Evolutionary conservation across 2,888 invertebrate species (phyloP).

Genomic region (Hyalella azteca): DNA sequence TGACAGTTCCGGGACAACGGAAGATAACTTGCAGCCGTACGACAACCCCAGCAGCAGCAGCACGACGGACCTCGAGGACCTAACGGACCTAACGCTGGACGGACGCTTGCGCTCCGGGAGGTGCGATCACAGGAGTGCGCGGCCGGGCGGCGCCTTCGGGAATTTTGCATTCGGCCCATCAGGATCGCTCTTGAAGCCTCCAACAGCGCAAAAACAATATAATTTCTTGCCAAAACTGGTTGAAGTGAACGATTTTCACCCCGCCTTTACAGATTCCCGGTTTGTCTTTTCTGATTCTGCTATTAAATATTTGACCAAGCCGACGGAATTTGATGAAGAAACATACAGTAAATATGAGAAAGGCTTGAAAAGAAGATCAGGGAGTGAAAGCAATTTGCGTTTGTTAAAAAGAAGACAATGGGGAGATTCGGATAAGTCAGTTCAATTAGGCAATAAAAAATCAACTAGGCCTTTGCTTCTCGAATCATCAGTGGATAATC

Average conservation of each 20-base stretch:
- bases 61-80: conserved; percentile 16
- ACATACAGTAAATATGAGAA: background rate
- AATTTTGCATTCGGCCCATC: background rate
- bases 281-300: conserved; percentile 24
- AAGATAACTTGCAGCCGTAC: conserved; percentile 10
- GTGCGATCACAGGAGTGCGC: background rate
- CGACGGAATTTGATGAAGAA: background rate
- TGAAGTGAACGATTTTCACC: background rate
- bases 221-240: background rate
- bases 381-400: conserved; percentile 19
- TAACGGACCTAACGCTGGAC: conserved; percentile 16
- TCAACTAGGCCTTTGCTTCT: background rate
- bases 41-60: conserved; percentile 35
- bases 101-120: background rate
- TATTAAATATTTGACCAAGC: background rate
- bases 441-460: background rate
- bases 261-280: background rate
- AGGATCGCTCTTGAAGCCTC: background rate
- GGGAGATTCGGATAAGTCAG: background rate
- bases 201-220: no score
- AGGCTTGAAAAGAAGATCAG: background rate
- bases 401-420: background rate
- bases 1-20: conserved; percentile 1
- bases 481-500: background rate
- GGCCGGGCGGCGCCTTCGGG: background rate